Conservation (phyloP, 2,888 invertebrate species). For the Torymus texanus region DNA sequence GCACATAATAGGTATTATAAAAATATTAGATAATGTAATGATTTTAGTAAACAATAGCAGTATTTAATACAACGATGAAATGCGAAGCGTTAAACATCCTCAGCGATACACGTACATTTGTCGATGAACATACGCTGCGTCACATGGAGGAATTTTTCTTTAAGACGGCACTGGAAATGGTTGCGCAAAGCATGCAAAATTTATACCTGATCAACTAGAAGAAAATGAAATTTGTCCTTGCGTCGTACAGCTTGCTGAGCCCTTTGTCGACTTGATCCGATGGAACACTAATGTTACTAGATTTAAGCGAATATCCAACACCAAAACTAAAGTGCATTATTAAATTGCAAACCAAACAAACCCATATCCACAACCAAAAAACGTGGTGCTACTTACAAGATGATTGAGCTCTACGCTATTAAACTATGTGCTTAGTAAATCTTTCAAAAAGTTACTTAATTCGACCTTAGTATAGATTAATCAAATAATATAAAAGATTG, state of each 20-base stretch:
- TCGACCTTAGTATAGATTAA: slow-evolving; percentile 8
- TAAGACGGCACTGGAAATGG: slow-evolving; percentile 42
- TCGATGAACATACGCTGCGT: slow-evolving; percentile 47
- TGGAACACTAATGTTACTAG: slow-evolving; percentile 63
- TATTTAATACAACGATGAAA: slow-evolving; percentile 33
- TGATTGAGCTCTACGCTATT: slow-evolving; percentile 13
- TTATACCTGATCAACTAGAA: slow-evolving; percentile 68
- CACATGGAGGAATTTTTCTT: slow-evolving; percentile 32
- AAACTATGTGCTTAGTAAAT: background rate
- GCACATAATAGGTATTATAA: slow-evolving; percentile 2
- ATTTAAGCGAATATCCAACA: slow-evolving; percentile 54
- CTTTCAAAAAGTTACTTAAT: background rate
- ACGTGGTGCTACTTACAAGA: slow-evolving; percentile 30
- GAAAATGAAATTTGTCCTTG: slow-evolving; percentile 70
- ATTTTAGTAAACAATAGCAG: slow-evolving; percentile 35
- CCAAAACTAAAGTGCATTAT: slow-evolving; percentile 45
- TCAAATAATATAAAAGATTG: background rate
- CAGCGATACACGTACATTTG: slow-evolving; percentile 48
- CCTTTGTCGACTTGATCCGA: slow-evolving; percentile 66
- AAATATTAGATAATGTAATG: slow-evolving; percentile 28
- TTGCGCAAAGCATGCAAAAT: slow-evolving; percentile 39
- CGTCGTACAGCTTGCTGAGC: slow-evolving; percentile 66
- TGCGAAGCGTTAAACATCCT: slow-evolving; percentile 34
- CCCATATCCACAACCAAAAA: slow-evolving; percentile 26
- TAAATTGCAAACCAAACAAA: slow-evolving; percentile 39